Percentiles rank a stretch among this genome's conserved stretches.
Evolutionary conservation across 2,888 invertebrate species (phyloP).

Genomic region (Phorcus lineatus): DNA sequence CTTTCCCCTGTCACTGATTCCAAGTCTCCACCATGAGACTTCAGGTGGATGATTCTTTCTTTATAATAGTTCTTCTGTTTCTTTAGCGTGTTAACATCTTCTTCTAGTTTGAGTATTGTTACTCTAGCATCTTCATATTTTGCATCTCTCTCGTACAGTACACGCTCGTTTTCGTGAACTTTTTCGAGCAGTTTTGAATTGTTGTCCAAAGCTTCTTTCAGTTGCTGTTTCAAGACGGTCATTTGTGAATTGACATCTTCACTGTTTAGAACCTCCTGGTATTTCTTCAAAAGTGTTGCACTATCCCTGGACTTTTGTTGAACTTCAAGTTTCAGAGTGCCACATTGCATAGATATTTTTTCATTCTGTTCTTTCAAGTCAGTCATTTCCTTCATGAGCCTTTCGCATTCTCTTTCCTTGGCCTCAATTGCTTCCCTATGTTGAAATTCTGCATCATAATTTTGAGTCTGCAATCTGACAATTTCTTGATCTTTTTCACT

Average conservation of each 20-base stretch:
- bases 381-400: constrained; percentile 28
- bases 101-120: neutral
- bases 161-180: neutral
- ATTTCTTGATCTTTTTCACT: constrained; percentile 44
- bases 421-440: constrained; percentile 41
- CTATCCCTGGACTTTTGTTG: neutral
- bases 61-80: neutral
- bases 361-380: constrained; percentile 1
- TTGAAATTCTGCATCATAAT: constrained; percentile 39
- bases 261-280: neutral
- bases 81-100: neutral
- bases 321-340: neutral
- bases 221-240: neutral
- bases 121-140: neutral
- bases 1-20: constrained; percentile 1
- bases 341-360: neutral
- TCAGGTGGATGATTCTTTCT: neutral
- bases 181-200: neutral
- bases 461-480: constrained; percentile 41
- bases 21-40: neutral
- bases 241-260: neutral
- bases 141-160: constrained; percentile 11
- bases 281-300: neutral
- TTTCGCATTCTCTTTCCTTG: constrained; percentile 34
- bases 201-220: neutral